Base-by-base conservation (phyloP, 2,797 vertebrate genomes). In the Triplophysa yarkandensis region DNA sequence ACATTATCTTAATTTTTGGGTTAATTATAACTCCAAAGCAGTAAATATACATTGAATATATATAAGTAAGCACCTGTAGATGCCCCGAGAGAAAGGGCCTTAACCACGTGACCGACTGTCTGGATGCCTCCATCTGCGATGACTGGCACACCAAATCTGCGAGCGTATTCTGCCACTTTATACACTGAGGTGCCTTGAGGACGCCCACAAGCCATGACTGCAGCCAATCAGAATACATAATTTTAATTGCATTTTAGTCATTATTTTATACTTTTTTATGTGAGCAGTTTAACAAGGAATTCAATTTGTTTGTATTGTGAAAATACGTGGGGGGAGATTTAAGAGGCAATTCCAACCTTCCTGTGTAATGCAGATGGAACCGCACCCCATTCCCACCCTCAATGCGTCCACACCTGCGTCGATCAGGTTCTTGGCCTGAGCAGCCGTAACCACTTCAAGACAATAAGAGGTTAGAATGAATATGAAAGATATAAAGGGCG, bases 301-400 rank as follows among this genome's bases (percentile, higher is more conserved):
- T n/a, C n/a, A n/a, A n/a, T n/a, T n/a, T n/a, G n/a, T n/a, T n/a
- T n/a, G n/a, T n/a, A n/a, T n/a, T n/a, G n/a, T n/a, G n/a, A n/a
- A n/a, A n/a, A n/a, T n/a, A n/a, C n/a, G n/a, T n/a, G n/a, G n/a
- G n/a, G n/a, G n/a, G n/a, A n/a, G n/a, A n/a, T n/a, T n/a, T n/a
- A 36, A 9, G 11, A 36, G 11, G 8, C 28, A 32, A n/a, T 64
- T 11, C 78, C 25, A 10, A 97, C 95, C 95, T 94, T 97, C 95
- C 79, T 96, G 95, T 0, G 95, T 96, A 88, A 96, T 96, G 85
- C 95, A 96, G 85, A 97, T 97, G 57, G 95, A 97, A 46, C 95
- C 95, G 16, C 95, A 96, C 79, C 95, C 95, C 95, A 97, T 96
- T 13, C 95, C 95, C 16, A 97, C 95, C 5, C 95, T 89, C 46